Percentiles rank a stretch among this genome's conserved stretches.
Conservation (phyloP, 1,140 invertebrate species). For the Tribolium castaneum region DNA sequence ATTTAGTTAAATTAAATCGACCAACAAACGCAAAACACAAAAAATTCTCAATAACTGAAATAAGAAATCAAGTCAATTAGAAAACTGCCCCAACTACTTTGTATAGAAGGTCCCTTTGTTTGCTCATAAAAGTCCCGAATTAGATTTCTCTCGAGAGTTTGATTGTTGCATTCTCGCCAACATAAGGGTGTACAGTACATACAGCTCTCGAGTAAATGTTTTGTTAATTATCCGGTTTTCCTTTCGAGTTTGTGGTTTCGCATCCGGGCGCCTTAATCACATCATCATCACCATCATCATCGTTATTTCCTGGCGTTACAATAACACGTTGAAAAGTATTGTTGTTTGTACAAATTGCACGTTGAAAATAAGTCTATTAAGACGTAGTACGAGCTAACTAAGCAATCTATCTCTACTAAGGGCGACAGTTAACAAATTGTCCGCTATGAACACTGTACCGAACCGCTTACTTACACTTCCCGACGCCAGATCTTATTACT, state of each 20-base stretch:
- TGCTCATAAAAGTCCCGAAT: too few species aligned
- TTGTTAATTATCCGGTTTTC: slow-evolving; percentile 18
- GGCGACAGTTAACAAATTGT: slow-evolving; percentile 57
- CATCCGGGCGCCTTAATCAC: neutral
- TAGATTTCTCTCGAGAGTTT: slow-evolving; percentile 11
- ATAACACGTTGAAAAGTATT: slow-evolving; percentile 44
- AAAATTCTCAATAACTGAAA: too few species aligned
- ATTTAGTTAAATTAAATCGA: neutral
- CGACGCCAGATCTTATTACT: slow-evolving; percentile 53
- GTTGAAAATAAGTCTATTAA: slow-evolving; percentile 26
- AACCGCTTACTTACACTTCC: slow-evolving; percentile 57
- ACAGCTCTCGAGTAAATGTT: neutral
- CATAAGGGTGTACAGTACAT: neutral
- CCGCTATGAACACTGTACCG: slow-evolving; percentile 48
- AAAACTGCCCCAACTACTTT: too few species aligned
- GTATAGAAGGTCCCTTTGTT: too few species aligned
- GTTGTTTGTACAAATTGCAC: slow-evolving; percentile 18
- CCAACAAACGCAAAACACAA: too few species aligned
- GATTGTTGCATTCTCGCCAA: neutral
- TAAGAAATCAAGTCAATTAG: too few species aligned
- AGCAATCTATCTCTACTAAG: slow-evolving; percentile 54
- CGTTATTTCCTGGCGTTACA: neutral
- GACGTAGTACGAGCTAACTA: slow-evolving; percentile 39
- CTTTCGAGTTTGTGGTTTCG: neutral
- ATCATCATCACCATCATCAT: neutral